Evolutionary conservation across 2,888 invertebrate genomes (phyloP), one percentile per base, ranked within the genome.

Genomic region (Lepeophtheirus nordmannii): DNA sequence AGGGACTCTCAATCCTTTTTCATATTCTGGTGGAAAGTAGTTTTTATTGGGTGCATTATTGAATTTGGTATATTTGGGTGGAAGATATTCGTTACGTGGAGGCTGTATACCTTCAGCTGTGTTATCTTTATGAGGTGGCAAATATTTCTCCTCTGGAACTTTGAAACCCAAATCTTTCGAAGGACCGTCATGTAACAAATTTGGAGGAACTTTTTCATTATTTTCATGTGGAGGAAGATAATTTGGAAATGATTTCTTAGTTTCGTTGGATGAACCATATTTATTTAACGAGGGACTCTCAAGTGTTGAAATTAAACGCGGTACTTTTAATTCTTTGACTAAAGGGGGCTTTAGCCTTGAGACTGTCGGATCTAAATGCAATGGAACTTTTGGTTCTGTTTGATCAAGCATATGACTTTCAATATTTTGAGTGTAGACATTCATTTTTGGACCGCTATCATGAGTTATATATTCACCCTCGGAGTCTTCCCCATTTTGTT

Each of bases 91-190:
- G 11, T 57, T 57, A 30, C n/a, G 9, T 37, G 23, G 60, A 3
- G 40, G 62, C 14, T 40, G 7, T n/a, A 22, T 23, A 56, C 22
- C 20, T 17, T 12, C 56, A 30, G 30, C 2, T 30, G 30, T 5
- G 20, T 56, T 41, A 10, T 64, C 10, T 41, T 64, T 3, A 5
- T 20, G 39, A 12, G 64, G 64, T 23, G 56, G 64, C 53, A 17
- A 17, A 23, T 56, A 64, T 20, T 40, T 40, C 12, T 46, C 23
- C 17, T 20, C 22, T 22, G 64, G 64, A 30, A n/a, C n/a, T n/a
- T n/a, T n/a, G n/a, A n/a, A n/a, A n/a, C n/a, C n/a, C n/a, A 58
- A 22, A 22, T 22, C 14, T 30, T 30, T 30, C 2, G 30, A 30
- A 30, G 30, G 30, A 30, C 7, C 7, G 7, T 30, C 30, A 30